Conservation (phyloP, 1,140 invertebrate species). For the Potamilus streckersoni region DNA sequence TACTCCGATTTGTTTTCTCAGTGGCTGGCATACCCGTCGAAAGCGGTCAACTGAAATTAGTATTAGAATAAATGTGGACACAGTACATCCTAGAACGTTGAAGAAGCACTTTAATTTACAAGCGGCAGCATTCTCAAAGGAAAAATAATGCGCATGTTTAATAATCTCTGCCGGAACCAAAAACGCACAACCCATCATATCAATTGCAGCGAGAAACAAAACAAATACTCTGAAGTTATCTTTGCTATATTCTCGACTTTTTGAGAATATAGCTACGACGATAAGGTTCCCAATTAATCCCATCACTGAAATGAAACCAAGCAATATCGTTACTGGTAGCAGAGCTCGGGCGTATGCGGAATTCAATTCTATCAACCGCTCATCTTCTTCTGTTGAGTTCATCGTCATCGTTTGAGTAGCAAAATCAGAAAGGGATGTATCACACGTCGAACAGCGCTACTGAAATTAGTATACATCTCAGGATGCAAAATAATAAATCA, state of each 20-base stretch:
- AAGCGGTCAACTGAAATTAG: constrained; percentile 22
- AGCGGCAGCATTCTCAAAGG: constrained; percentile 5
- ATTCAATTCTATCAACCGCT: constrained; percentile 2
- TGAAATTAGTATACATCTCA: too few species aligned
- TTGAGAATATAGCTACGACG: background rate
- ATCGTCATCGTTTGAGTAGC: too few species aligned
- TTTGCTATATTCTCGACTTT: background rate
- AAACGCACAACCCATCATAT: constrained; percentile 15
- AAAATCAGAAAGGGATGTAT: too few species aligned
- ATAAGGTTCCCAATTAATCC: constrained; percentile 4
- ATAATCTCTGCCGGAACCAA: constrained; percentile 28
- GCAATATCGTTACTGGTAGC: background rate
- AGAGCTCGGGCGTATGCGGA: background rate
- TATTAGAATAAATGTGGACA: constrained; percentile 8
- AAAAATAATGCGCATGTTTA: constrained; percentile 18
- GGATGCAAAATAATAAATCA: too few species aligned
- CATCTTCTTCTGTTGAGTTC: background rate
- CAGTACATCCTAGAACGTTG: constrained; percentile 12
- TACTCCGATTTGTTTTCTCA: constrained; percentile 20
- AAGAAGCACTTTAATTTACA: constrained; percentile 29
- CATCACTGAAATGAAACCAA: background rate
- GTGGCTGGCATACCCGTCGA: constrained; percentile 17
- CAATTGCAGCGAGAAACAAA: constrained; percentile 13
- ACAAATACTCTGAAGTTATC: constrained; percentile 9
- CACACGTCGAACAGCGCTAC: too few species aligned